Evolutionary conservation across 2,797 vertebrate species (phyloP), one percentile per base, ranked within the genome.

Genomic region (Artibeus lituratus): DNA sequence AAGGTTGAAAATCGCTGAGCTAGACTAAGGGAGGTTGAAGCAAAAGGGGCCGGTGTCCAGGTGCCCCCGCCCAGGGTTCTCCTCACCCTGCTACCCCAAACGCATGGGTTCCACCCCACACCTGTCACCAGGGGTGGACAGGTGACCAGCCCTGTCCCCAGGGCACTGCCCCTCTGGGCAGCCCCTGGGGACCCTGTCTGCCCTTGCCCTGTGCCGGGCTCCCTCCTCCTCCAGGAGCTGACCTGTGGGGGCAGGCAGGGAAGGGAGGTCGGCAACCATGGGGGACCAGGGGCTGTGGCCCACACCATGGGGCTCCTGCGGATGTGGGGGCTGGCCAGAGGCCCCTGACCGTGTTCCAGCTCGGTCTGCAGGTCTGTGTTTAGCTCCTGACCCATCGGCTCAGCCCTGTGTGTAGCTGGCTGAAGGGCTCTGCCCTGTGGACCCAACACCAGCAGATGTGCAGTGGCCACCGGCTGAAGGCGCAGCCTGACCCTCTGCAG

Each of bases 191-290:
- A 69, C 39, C 29, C 14, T 42, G 49, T 32, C 81, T n/a, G 18
- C 26, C 49, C 37, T 11, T 2, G 0, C 24, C 59, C 22, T 22
- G n/a, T 0, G 5, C 37, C 4, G 6, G 47, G 21, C 7, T 37
- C 32, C 19, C 2, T 9, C 3, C 67, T 18, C 10, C 24, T 14
- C 78, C 7, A 0, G 44, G 77, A 76, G 67, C 5, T 0, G 37
- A 47, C 12, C 21, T 0, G 4, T 2, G 10, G 10, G 51, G 0
- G 5, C 47, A n/a, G 44, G 1, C 65, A 49, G 65, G 73, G 11
- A 10, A 5, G 1, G 2, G 16, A 21, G 65, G 29, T 2, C 37
- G n/a, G 53, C 35, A 7, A 51, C 53, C 2, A 1, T 0, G 1
- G 47, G 15, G 10, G 42, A 21, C 37, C n/a, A 22, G 57, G 21